Conservation (phyloP, 2,797 vertebrate species). For the Rhabdophis nuchalis region DNA sequence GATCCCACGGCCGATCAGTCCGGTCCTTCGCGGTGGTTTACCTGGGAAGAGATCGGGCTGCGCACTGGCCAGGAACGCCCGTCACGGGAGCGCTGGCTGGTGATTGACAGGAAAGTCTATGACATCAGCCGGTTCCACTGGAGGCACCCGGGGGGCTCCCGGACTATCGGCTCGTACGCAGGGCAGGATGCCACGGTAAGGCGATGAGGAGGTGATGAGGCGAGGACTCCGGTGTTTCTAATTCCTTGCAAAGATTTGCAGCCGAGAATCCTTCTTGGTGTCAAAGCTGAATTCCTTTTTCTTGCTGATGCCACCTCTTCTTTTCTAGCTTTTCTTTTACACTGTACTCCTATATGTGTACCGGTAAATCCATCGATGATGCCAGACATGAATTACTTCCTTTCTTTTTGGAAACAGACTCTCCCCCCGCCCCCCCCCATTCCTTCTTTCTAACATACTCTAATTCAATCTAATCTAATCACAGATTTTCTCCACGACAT, state of each 20-base stretch:
- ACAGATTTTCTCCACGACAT: neutral
- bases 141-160: slow-evolving; percentile 61
- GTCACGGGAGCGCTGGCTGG: slow-evolving; percentile 40
- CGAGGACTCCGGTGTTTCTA: neutral
- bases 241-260: too few species aligned
- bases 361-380: neutral
- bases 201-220: too few species aligned
- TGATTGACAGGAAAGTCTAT: slow-evolving; percentile 66
- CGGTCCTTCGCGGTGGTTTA: neutral
- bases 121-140: slow-evolving; percentile 58
- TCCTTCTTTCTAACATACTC: neutral
- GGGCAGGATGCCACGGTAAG: slow-evolving; percentile 63
- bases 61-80: neutral
- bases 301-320: neutral
- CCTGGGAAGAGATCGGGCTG: neutral
- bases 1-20: neutral
- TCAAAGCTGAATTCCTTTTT: neutral
- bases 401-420: neutral
- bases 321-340: neutral
- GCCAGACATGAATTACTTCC: neutral
- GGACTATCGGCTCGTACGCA: slow-evolving; percentile 64
- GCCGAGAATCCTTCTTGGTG: too few species aligned
- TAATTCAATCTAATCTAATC: neutral
- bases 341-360: neutral
- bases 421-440: neutral